Evolutionary conservation across 2,113 vertebrate species (phyloP).

Genomic region (Tyto alba): DNA sequence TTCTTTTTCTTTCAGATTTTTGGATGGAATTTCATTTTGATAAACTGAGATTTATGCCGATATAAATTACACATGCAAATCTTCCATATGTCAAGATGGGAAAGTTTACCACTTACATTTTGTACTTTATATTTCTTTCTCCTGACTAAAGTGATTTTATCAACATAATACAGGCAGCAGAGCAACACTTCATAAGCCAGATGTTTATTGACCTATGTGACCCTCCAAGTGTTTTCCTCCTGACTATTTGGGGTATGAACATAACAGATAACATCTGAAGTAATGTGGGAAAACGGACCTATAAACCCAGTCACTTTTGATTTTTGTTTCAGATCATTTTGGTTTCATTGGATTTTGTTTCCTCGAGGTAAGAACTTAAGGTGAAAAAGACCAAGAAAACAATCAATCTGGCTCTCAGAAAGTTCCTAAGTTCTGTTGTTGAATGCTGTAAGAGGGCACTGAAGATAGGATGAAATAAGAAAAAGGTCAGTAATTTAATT

Average conservation of each 20-base stretch:
- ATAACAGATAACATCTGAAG: slow-evolving; percentile 67
- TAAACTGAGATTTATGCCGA: not conserved
- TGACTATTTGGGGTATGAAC: slow-evolving; percentile 57
- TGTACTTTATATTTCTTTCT: slow-evolving; percentile 29
- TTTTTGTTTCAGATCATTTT: slow-evolving; percentile 39
- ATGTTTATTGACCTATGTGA: slow-evolving; percentile 63
- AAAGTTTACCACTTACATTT: not conserved
- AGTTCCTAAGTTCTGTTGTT: not conserved
- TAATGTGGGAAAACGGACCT: slow-evolving; percentile 49
- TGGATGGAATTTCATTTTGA: not conserved
- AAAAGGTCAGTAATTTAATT: not conserved
- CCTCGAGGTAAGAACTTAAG: not conserved
- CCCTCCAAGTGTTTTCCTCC: slow-evolving; percentile 48
- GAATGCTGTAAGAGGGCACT: not conserved
- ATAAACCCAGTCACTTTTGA: slow-evolving; percentile 37
- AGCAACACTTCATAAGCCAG: slow-evolving; percentile 61
- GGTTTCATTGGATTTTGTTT: slow-evolving; percentile 29
- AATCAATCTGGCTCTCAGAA: not conserved
- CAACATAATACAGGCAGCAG: slow-evolving; percentile 46
- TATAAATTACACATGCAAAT: slow-evolving; percentile 26
- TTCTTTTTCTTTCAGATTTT: not conserved
- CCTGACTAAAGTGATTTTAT: slow-evolving; percentile 59
- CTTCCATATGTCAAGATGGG: not conserved
- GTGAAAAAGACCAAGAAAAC: not conserved
- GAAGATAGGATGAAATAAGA: not conserved